Evolutionary conservation across 2,113 vertebrate genomes (phyloP).

Genomic region (Lepus americanus): DNA sequence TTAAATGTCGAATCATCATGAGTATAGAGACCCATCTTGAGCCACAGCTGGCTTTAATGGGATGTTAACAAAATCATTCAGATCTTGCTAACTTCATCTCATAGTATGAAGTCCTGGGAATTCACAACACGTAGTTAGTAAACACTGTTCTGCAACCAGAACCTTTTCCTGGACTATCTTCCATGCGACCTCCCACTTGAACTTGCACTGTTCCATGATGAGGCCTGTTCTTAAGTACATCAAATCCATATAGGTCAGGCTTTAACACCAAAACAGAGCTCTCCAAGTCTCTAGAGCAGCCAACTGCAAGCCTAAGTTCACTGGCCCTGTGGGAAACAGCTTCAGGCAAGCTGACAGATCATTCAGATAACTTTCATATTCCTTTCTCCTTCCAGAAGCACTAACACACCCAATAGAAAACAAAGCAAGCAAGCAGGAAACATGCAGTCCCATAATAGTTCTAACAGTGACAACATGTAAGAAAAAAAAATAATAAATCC

Average conservation of each 20-base stretch:
- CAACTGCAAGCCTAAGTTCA: too few species aligned
- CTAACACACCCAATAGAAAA: neutral
- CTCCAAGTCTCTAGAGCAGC: too few species aligned
- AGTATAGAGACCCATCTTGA: neutral
- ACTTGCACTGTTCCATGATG: neutral
- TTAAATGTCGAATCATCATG: constrained; percentile 44
- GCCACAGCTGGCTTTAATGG: constrained; percentile 3
- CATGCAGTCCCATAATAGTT: too few species aligned
- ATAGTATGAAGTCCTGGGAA: neutral
- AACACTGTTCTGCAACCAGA: constrained; percentile 5
- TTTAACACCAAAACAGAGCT: too few species aligned
- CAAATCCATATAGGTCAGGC: too few species aligned
- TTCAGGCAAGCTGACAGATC: too few species aligned
- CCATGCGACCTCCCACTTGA: neutral
- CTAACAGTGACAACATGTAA: neutral
- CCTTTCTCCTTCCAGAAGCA: too few species aligned
- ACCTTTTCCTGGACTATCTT: neutral
- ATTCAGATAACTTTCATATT: too few species aligned
- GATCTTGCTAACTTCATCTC: constrained; percentile 19
- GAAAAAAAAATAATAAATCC: neutral
- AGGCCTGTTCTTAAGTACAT: neutral
- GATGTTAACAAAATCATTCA: constrained; percentile 54
- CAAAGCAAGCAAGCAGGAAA: neutral
- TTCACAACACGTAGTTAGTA: neutral
- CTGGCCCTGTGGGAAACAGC: too few species aligned